Evolutionary conservation across 2,113 vertebrate genomes (phyloP).

Genomic region (Stomatorhinus ivindoensis): DNA sequence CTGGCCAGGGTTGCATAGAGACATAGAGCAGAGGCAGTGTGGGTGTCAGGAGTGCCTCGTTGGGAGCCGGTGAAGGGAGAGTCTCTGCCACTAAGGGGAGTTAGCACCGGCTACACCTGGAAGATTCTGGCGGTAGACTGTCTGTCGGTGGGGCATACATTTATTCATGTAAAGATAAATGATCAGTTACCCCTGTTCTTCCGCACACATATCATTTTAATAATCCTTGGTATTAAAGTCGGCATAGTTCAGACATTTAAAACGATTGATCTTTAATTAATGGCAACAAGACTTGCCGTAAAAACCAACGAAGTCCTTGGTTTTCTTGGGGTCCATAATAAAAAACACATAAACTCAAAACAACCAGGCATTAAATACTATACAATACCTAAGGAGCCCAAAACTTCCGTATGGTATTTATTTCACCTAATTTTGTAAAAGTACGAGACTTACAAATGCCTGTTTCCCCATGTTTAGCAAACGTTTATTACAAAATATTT

Average conservation of each 20-base stretch:
- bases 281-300: background rate
- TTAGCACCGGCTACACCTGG: too few relatives aligned
- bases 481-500: background rate
- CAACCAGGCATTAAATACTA: background rate
- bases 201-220: background rate
- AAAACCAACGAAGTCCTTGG: background rate
- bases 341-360: background rate
- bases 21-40: too few relatives aligned
- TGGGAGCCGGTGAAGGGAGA: too few relatives aligned
- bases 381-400: background rate
- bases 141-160: too few relatives aligned
- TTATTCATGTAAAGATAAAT: too few relatives aligned
- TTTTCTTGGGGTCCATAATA: background rate
- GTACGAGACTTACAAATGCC: background rate
- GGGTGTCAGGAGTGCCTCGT: too few relatives aligned
- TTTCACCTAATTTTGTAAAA: background rate
- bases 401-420: background rate
- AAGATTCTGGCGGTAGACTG: too few relatives aligned
- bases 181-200: too few relatives aligned
- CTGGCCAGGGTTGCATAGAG: too few relatives aligned
- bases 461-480: background rate
- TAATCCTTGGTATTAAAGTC: background rate
- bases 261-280: background rate
- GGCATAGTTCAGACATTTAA: background rate
- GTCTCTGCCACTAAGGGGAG: too few relatives aligned